Base-by-base conservation (phyloP, 2,888 invertebrate species). In the Entomobrya proxima region DNA sequence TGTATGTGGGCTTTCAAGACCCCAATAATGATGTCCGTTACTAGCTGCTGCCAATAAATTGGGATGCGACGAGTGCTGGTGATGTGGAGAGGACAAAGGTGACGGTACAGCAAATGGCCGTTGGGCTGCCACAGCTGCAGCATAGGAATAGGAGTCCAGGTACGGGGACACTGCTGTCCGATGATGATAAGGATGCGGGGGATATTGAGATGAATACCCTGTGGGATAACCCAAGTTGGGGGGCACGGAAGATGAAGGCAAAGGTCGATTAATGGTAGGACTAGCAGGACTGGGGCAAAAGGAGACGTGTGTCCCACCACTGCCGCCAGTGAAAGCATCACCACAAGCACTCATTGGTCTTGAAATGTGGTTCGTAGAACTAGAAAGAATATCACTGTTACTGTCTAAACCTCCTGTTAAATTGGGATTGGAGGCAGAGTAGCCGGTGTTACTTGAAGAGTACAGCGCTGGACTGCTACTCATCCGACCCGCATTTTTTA, bases 211-310 rank as follows among this genome's bases (percentile, higher is more conserved):
- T 44, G 75, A 64, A 35, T 21, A 47, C 24, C 76, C 83, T 21
- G 50, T 64, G 9, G 83, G 76, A 67, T 50, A 84, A 0, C 87
- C 87, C 77, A 87, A n/a, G 64, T 85, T 88, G 21, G 88, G 88
- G 18, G 88, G 87, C 32, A 87, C 88, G 24, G 88, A 87, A 11
- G 86, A 84, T 6, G 89, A 86, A 21, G 89, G 87, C 74, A 88
- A 69, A 24, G 89, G 89, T 83, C 89, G 85, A 79, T 69, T 85
- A 64, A 78, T 47, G 27, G 72, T 35, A 35, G 81, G 69, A 83
- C 61, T 61, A 64, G 82, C 67, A 32, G 72, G 32, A 50, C 69
- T 69, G 75, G 69, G 69, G 44, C 50, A 75, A 30, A 47, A 61
- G 24, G 74, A 47, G 44, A 37, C 67, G n/a, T 30, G 24, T 9